phyloP scores from a whole-genome alignment of 2,797 vertebrate species.

The Furcifer pardalis region DNA sequence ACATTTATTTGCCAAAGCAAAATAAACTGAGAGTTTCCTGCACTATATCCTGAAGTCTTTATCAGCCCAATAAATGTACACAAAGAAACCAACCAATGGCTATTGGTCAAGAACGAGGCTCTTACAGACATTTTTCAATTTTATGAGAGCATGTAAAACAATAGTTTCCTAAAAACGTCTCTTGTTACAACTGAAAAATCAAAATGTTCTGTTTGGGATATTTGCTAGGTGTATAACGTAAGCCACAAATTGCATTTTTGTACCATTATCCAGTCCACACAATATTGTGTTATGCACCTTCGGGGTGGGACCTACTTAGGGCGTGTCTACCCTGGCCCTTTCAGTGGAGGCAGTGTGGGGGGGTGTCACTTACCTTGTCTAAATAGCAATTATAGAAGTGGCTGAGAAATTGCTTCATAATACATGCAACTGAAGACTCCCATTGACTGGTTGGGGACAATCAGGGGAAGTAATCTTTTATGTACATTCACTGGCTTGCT shows the following conservation, averaged over 20 bases:
- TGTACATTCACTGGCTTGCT: no score
- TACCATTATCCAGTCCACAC: conserved; percentile 54
- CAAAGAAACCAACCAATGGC: conserved; percentile 57
- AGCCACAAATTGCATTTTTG: conserved; percentile 54
- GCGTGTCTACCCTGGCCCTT: no score
- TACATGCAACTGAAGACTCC: no score
- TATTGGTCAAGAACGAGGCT: conserved; percentile 55
- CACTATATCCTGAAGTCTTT: conserved; percentile 50
- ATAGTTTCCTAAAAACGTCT: conserved; percentile 67
- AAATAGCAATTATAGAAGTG: no score
- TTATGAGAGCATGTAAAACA: conserved; percentile 67
- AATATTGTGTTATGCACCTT: no score
- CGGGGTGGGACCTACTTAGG: no score
- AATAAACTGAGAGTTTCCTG: conserved; percentile 49
- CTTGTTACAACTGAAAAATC: conserved; percentile 59
- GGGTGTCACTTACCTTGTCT: no score
- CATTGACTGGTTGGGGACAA: no score
- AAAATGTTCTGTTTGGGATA: conserved; percentile 64
- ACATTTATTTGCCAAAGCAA: conserved; percentile 55
- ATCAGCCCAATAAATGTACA: conserved; percentile 58
- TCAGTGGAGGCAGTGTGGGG: no score
- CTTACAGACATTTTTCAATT: conserved; percentile 62
- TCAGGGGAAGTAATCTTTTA: no score
- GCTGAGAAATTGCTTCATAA: no score
- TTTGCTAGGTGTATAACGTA: conserved; percentile 58